Base-by-base conservation (phyloP, 1,140 invertebrate species). In the Odontomachus brunneus region DNA sequence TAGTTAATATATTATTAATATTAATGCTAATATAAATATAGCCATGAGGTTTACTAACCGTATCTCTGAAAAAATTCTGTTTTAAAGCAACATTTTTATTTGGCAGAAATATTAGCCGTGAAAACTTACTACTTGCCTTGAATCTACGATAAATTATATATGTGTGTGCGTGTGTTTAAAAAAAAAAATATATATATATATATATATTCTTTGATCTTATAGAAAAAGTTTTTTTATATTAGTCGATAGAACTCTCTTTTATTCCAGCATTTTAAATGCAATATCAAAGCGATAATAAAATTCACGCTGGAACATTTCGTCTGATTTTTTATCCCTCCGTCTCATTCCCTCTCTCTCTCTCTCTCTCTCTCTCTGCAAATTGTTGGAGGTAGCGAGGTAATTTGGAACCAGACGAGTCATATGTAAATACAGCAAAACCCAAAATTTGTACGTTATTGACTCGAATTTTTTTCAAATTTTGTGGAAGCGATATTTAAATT, bases 401-500 rank as follows among this genome's bases (percentile, higher is more conserved):
- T 76, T 76, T 69, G 48, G 44, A 38, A 48, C 5, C 51, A 22
- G 17, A 80, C 33, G 29, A 44, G 17, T 67, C 17, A 33, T 53
- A 9, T 67, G 15, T 67, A 55, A 55, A 78, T 33, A 44, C 5
- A 44, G 38, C 38, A 26, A 65, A 67, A 51, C 17, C 67, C 1
- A 17, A 55, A 60, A 7, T 2, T 75, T 33, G n/a, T 15, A 24
- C 7, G 19, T 22, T 67, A 55, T 44, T 44, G 4, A 26, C 9
- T 29, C n/a, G 29, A 55, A 76, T 24, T 15, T 55, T 76, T 67
- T 24, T n/a, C 29, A 60, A 83, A 75, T 85, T 48, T 55, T 22
- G 19, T 67, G 7, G 53, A 84, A 74, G 22, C 33, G 24, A 59
- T 81, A 67, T 38, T 75, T 83, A 33, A 72, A 29, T 51, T 72